These are phyloP conservation scores for Ichneumoninae sp. DNA, from an alignment of 2,888 invertebrate genomes.

Conservation along the genomic window DNA sequence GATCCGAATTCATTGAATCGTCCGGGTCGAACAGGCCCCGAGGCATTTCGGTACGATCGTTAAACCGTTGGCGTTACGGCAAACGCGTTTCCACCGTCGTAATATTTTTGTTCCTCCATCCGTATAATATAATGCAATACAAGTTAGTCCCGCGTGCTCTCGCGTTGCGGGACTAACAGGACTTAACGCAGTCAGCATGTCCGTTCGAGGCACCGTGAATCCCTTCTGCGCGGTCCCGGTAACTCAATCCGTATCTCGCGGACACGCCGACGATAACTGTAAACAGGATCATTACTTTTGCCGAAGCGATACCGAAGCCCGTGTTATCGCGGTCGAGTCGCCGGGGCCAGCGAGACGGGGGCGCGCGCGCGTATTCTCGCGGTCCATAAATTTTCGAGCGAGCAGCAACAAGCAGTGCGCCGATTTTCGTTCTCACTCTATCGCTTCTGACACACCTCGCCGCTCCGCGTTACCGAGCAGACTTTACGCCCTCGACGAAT, in stretches of 20 bases:
- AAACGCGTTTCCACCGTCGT: constrained; percentile 47
- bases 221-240: constrained; percentile 72
- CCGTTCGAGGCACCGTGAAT: constrained; percentile 55
- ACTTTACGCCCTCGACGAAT: constrained; percentile 55
- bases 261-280: constrained; percentile 76
- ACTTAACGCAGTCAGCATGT: constrained; percentile 59
- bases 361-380: constrained; percentile 53
- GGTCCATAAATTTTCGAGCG: constrained; percentile 72
- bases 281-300: constrained; percentile 78
- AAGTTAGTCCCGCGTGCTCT: constrained; percentile 9
- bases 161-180: constrained; percentile 41
- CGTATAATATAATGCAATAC: constrained; percentile 32
- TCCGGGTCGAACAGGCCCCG: constrained; percentile 14
- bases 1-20: constrained; percentile 21
- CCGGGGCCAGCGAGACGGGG: constrained; percentile 65
- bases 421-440: constrained; percentile 42
- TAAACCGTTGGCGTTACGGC: constrained; percentile 52
- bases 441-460: constrained; percentile 15
- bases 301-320: constrained; percentile 73
- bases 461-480: constrained; percentile 30
- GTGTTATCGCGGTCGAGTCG: constrained; percentile 71
- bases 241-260: constrained; percentile 77
- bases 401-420: constrained; percentile 55
- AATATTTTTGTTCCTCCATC: constrained; percentile 24
- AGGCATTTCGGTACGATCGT: constrained; percentile 45